Base-by-base conservation (phyloP, 2,888 invertebrate species). In the Odontocolon sp. region DNA sequence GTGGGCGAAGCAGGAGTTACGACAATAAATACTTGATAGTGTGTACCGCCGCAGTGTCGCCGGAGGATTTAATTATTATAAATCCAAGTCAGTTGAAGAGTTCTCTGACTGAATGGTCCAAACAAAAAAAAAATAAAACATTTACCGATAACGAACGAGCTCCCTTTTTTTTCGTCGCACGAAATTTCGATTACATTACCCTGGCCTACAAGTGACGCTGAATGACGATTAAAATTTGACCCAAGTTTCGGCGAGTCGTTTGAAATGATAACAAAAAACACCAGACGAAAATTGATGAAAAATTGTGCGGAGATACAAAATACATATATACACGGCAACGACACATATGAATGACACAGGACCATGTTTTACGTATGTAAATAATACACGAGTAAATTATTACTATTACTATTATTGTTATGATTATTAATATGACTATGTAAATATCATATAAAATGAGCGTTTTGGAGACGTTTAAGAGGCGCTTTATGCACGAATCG, bases 331-430 rank as follows among this genome's bases (percentile, higher is more conserved):
- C 77, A 86, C 79, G 77, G 84, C 85, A 88, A 87, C 87, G 86
- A 88, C 86, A 88, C 87, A 87, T 88, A 88, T 87, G 85, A 87
- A 86, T 84, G 79, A 83, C 83, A 87, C 86, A 88, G 87, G 87
- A 88, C 88, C 88, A 88, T 84, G 80, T 85, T 87, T 83, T 81
- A 80, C 80, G 84, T 87, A 83, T 87, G 83, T 87, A 87, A 81
- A 87, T n/a, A n/a, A n/a, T 87, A 88, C 81, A 82, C 79, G 72
- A 70, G 56, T 80, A 71, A 56, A 78, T 77, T 59, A 50, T 59
- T 57, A 57, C 33, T 26, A 68, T 73, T 38, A 69, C 9, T 66
- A 64, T 66, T 45, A 64, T 56, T 67, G 61, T 28, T 23, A 63
- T 77, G 61, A 71, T 71, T 36, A 66, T 54, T 57, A 63, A 61